A percentile compares a stretch with the other conserved stretches of the same genome.
These are phyloP conservation scores for Parazoanthus darwini DNA, from an alignment of 92 coral and sea anemone genomes.

Conservation along the genomic window DNA sequence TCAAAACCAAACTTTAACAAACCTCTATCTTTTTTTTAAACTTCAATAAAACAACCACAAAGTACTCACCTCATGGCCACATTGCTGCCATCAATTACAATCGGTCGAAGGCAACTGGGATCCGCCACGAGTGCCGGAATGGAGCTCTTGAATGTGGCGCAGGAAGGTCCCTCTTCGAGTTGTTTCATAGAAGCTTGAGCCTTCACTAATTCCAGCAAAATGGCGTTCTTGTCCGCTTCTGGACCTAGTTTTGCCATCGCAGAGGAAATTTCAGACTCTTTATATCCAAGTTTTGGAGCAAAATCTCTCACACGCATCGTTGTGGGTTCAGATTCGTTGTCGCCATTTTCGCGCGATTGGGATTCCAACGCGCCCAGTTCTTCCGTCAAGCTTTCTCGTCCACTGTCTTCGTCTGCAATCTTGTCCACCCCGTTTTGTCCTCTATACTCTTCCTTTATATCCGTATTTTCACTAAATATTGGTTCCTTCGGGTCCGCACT, in stretches of 20 bases:
- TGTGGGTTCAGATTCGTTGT: constrained; percentile 31
- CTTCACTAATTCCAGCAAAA: constrained; percentile 80
- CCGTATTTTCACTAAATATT: background rate
- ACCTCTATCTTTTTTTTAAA: constrained; percentile 15
- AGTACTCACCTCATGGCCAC: constrained; percentile 94
- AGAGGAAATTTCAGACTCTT: constrained; percentile 67
- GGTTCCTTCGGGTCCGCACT: background rate
- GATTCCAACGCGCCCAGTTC: background rate
- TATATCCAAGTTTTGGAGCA: constrained; percentile 84
- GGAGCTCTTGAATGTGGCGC: constrained; percentile 42
- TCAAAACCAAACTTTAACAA: constrained; percentile 33
- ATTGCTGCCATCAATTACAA: constrained; percentile 96
- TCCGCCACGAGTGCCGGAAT: constrained; percentile 56
- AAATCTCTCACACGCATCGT: constrained; percentile 63
- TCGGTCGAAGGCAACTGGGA: constrained; percentile 79
- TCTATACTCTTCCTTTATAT: background rate
- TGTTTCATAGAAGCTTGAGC: constrained; percentile 86
- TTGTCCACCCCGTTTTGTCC: background rate
- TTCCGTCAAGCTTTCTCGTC: constrained; percentile 24
- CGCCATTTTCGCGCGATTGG: constrained; percentile 37
- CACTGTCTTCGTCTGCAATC: background rate
- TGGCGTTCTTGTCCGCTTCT: constrained; percentile 78
- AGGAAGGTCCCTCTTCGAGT: constrained; percentile 86
- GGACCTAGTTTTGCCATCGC: constrained; percentile 85
- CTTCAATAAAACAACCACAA: constrained; percentile 19